Base-by-base conservation (phyloP, 2,113 vertebrate species). In the Bothrops jararaca region DNA sequence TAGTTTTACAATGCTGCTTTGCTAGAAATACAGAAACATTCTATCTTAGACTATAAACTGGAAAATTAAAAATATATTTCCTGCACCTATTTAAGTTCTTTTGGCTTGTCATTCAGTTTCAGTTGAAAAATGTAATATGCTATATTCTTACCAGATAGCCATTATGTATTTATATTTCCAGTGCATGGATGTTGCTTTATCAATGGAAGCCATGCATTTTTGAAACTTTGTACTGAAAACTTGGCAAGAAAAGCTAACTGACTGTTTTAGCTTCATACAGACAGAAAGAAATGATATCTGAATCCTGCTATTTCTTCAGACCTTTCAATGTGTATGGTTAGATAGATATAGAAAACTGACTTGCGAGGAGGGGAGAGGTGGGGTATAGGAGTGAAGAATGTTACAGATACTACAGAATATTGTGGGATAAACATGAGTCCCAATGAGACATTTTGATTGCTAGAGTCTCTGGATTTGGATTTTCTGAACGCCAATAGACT, bases 1-100 rank as follows among this genome's bases (percentile, higher is more conserved):
- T 94, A n/a, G 90, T 94, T 93, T 57, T 94, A 42, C 88, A 91
- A 39, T 26, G 26, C 56, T 92, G 6, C 18, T 93, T 95, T 96
- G 1, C 93, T 89, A 89, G 86, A 9, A 94, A 93, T 8, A 85
- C 39, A 90, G 39, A 89, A 69, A 26, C 4, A 89, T 94, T 95
- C 96, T 88, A 4, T 90, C 80, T 90, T 91, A 91, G 48, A 85
- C 6, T 89, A 48, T 92, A 89, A 64, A 45, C 93, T 15, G 94
- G 42, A 93, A 89, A 88, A 86, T 53, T 6, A 93, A 91, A 90
- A 7, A 3, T 91, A 93, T 94, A 52, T 92, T 96, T 94, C 12
- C 48, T 52, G 34, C 20, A 54, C 48, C 26, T 89, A 69, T 89
- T 93, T 86, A 64, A 86, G 74, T 89, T 93, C 48, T 86, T 56